A percentile compares a stretch with the other conserved stretches of the same genome.
Conservation (phyloP, 2,888 invertebrate genomes). For the Chymomyza amoena region DNA sequence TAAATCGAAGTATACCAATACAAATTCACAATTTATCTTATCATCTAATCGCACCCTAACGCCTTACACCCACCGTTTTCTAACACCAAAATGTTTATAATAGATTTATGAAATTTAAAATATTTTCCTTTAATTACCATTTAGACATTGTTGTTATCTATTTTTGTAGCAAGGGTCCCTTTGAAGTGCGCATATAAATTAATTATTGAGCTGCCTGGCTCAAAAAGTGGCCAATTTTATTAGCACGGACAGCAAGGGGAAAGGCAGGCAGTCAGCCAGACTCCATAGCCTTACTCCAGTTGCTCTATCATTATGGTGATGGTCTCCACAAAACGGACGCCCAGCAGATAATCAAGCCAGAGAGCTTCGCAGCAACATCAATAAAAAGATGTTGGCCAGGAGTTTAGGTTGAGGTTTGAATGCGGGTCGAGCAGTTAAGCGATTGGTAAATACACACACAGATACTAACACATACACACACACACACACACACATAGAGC, state of each 20-base stretch:
- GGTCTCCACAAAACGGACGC: not conserved
- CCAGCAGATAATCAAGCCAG: not conserved
- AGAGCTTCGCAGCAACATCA: not conserved
- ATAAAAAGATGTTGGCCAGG: not conserved
- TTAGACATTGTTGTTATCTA: not conserved
- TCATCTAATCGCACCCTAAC: too few species aligned
- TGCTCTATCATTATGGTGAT: not conserved
- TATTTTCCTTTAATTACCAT: not conserved
- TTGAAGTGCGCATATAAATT: slow-evolving; percentile 47
- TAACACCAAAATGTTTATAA: not conserved
- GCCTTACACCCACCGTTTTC: too few species aligned
- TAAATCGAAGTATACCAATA: too few species aligned
- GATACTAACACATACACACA: not conserved
- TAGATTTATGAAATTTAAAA: not conserved
- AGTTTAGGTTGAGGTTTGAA: not conserved
- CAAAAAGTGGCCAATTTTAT: not conserved
- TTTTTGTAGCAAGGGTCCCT: slow-evolving; percentile 22
- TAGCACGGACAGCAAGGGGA: not conserved
- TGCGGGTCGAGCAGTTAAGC: slow-evolving; percentile 3
- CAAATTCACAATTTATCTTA: too few species aligned
- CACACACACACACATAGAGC: slow-evolving; percentile 11
- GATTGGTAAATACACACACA: slow-evolving; percentile 12
- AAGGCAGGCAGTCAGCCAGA: too few species aligned
- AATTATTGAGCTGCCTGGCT: slow-evolving; percentile 26
- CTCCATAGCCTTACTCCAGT: too few species aligned